Evolutionary conservation across 2,113 vertebrate species (phyloP).

Genomic region (Lophotis ruficrista): DNA sequence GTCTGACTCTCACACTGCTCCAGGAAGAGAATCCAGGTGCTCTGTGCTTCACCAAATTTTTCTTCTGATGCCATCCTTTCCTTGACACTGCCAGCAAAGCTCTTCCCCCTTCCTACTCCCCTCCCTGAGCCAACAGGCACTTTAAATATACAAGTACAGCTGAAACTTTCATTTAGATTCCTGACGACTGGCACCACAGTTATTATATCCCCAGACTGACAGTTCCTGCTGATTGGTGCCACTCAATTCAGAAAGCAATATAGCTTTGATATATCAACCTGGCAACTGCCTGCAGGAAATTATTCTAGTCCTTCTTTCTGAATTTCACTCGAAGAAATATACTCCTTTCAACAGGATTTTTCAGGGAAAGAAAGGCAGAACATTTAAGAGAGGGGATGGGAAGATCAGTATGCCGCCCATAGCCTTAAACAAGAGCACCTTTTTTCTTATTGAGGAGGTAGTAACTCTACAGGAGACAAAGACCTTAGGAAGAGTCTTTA

Average conservation of each 20-base stretch:
- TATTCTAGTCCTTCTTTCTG: constrained; percentile 62
- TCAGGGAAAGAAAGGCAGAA: constrained; percentile 14
- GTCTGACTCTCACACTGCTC: neutral
- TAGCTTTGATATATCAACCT: constrained; percentile 52
- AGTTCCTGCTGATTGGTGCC: constrained; percentile 65
- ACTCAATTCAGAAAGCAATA: constrained; percentile 67
- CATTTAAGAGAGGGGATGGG: constrained; percentile 44
- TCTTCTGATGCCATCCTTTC: neutral
- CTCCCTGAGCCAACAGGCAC: neutral
- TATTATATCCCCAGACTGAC: constrained; percentile 62
- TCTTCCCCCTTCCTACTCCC: neutral
- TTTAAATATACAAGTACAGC: constrained; percentile 42
- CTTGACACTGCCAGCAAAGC: neutral
- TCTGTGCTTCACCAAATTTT: neutral
- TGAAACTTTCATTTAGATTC: constrained; percentile 56
- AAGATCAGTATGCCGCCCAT: constrained; percentile 3
- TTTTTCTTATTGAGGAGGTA: constrained; percentile 65
- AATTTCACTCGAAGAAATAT: constrained; percentile 47
- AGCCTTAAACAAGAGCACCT: constrained; percentile 6
- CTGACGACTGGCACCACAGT: constrained; percentile 56
- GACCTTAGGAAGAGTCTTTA: constrained; percentile 6
- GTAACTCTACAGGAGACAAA: constrained; percentile 42
- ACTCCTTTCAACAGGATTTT: constrained; percentile 49
- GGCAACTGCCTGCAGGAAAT: constrained; percentile 60
- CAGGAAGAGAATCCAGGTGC: neutral